Evolutionary conservation across 1,140 invertebrate species (phyloP), one percentile per base, ranked within the genome.

Genomic region (Hycleus cichorii): DNA sequence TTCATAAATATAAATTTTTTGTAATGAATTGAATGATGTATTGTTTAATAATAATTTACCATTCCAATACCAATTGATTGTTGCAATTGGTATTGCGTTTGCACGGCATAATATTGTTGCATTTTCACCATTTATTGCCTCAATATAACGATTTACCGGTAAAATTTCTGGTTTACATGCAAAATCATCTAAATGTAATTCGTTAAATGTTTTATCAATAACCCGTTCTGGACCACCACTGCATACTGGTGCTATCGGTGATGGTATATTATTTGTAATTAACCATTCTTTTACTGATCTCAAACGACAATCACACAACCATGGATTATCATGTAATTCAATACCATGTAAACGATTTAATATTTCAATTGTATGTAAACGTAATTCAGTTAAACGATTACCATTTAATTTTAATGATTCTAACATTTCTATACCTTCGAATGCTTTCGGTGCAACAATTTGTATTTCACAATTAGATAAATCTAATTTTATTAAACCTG

Each of bases 241-340:
- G 66, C 93, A 95, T 5, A 82, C 72, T 0, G 92, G 91, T 0
- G 86, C 78, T 18, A 90, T 81, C 0, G 86, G 81, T 49, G 85
- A 87, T 4, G 91, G 89, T 25, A 95, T 82, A 65, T 93, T 94
- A 61, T 89, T 83, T 58, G 86, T 81, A 4, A 85, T 82, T 32
- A 96, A 73, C 91, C 91, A 95, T 60, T 87, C 77, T 68, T 93
- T 91, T 53, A 91, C 81, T 53, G 88, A 84, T 18, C 90, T 76
- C 50, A 95, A 71, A 12, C 88, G 83, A 70, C 92, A 96, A 69
- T 95, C 91, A 68, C 93, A 96, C 32, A 85, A 80, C 92, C 92
- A 95, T 0, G 89, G 90, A 76, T 96, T 96, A 53, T 91, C 89
- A 62, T 95, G 90, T 40, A 95, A 74, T 69, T 92, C 89, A 53